These are phyloP conservation scores for Eretmocerus hayati DNA, from an alignment of 2,888 invertebrate species.

Conservation along the genomic window DNA sequence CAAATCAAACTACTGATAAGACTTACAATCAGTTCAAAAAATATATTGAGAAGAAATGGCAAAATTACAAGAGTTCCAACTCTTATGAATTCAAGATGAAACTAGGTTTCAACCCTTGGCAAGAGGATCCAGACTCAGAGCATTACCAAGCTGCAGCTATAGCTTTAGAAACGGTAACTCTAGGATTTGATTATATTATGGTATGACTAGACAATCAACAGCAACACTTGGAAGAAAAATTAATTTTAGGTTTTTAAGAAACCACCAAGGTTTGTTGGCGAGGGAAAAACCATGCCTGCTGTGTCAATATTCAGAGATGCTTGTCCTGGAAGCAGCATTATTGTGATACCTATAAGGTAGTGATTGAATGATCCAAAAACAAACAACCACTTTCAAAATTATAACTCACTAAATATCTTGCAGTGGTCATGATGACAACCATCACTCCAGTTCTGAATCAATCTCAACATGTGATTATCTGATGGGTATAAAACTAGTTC, in stretches of 20 bases:
- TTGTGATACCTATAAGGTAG: slow-evolving; percentile 29
- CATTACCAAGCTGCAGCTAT: slow-evolving; percentile 26
- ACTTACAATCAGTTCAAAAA: slow-evolving; percentile 22
- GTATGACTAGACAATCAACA: neutral
- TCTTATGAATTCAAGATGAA: slow-evolving; percentile 24
- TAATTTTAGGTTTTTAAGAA: slow-evolving; percentile 25
- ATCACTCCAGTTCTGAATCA: slow-evolving; percentile 22
- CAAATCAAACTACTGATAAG: slow-evolving; percentile 24
- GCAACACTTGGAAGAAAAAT: neutral
- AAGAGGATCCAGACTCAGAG: slow-evolving; percentile 25
- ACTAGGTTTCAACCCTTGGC: slow-evolving; percentile 28
- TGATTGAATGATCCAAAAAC: slow-evolving; percentile 1
- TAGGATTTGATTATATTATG: neutral
- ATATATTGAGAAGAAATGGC: slow-evolving; percentile 25
- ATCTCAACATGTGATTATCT: slow-evolving; percentile 25
- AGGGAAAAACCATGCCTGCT: slow-evolving; percentile 28
- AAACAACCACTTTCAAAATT: slow-evolving; percentile 17
- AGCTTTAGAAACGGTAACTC: slow-evolving; percentile 25
- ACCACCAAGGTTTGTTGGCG: slow-evolving; percentile 24
- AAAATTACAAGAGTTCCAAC: slow-evolving; percentile 22
- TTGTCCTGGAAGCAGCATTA: slow-evolving; percentile 23
- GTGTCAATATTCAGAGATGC: slow-evolving; percentile 23
- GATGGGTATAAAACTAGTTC: slow-evolving; percentile 26
- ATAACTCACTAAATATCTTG: slow-evolving; percentile 9
- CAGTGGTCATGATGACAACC: slow-evolving; percentile 22